phyloP scores from a whole-genome alignment of 2,888 invertebrate species.

The Sinhomidia bicolor region DNA sequence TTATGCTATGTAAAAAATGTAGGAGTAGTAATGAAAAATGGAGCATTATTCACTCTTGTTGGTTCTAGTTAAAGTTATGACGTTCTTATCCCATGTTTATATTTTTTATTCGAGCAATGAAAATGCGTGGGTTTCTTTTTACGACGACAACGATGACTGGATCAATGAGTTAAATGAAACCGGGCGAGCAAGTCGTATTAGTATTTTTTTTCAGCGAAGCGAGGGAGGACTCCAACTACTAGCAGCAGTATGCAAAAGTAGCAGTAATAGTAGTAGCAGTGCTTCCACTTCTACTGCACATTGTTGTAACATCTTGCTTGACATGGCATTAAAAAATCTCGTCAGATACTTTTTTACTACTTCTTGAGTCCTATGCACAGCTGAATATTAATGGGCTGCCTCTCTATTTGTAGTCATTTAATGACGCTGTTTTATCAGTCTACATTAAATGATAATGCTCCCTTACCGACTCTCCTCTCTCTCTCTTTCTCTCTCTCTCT shows the following conservation, averaged over 20 bases:
- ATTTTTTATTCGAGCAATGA: not conserved
- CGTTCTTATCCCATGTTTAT: not conserved
- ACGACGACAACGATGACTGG: not conserved
- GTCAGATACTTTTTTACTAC: constrained; percentile 15
- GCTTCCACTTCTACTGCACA: not conserved
- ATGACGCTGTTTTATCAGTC: constrained; percentile 47
- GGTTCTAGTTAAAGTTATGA: not conserved
- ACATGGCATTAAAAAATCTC: constrained; percentile 51
- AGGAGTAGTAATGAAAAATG: not conserved
- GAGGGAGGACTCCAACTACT: too few species aligned
- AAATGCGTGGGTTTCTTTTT: not conserved
- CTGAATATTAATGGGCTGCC: constrained; percentile 16
- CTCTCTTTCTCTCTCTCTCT: constrained; percentile 15
- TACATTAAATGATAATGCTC: constrained; percentile 48
- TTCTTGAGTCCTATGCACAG: constrained; percentile 9
- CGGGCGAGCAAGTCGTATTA: not conserved
- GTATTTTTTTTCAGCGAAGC: not conserved
- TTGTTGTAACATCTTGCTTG: not conserved
- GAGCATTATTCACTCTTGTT: too few species aligned
- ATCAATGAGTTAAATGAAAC: constrained; percentile 16
- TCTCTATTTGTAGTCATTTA: constrained; percentile 45
- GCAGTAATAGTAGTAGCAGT: too few species aligned
- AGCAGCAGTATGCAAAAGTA: too few species aligned
- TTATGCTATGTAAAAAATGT: not conserved
- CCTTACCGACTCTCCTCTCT: not conserved